Evolutionary conservation across 2,888 invertebrate species (phyloP).

Genomic region (Dinocampus coccinellae): DNA sequence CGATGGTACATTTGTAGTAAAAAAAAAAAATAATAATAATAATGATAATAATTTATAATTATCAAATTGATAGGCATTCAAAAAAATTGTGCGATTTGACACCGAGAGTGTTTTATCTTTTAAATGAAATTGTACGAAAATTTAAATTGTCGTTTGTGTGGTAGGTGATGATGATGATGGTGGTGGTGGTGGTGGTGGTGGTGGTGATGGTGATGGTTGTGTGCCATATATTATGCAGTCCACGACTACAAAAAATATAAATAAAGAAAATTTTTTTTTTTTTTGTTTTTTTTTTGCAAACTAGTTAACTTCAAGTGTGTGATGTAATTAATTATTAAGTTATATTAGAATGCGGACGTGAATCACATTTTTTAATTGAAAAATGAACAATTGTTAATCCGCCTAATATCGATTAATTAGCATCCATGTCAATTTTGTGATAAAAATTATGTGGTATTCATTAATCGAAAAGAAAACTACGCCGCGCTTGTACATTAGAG

Average conservation of each 20-base stretch:
- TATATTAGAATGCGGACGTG: neutral
- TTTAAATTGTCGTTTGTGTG: constrained; percentile 3
- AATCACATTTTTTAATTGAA: neutral
- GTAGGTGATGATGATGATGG: no score
- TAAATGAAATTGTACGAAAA: constrained; percentile 24
- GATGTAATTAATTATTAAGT: neutral
- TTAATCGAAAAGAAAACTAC: neutral
- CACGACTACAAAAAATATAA: neutral
- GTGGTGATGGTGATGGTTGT: neutral
- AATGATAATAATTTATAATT: neutral
- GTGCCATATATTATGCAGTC: constrained; percentile 1
- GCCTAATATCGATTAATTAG: constrained; percentile 29
- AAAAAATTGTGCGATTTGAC: constrained; percentile 1
- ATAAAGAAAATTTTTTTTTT: no score
- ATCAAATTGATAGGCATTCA: neutral
- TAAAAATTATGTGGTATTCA: constrained; percentile 17
- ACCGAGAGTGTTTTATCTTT: neutral
- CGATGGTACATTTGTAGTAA: constrained; percentile 9
- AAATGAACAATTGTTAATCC: neutral
- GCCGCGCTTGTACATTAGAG: constrained; percentile 33
- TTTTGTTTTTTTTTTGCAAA: neutral
- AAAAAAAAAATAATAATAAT: constrained; percentile 7
- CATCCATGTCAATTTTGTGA: constrained; percentile 42
- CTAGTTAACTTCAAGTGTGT: constrained; percentile 3
- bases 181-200: no score